phyloP scores from a whole-genome alignment of 2,113 vertebrate species.

The Caretta caretta region DNA sequence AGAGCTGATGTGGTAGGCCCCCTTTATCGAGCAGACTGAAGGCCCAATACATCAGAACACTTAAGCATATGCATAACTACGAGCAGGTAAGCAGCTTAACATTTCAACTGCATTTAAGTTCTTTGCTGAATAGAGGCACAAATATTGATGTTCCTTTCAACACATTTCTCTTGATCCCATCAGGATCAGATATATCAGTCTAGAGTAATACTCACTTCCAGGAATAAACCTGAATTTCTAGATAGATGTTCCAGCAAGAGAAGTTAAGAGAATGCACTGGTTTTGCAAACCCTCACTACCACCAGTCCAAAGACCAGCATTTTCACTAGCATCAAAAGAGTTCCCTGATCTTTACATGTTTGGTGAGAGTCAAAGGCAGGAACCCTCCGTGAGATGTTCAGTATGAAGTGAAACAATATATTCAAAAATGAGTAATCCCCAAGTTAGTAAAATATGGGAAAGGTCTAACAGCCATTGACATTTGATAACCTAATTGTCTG shows the following conservation, averaged over 20 bases:
- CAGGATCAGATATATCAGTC: background rate
- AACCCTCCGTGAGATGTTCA: background rate
- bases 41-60: rapidly evolving
- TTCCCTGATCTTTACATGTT: background rate
- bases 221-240: background rate
- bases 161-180: background rate
- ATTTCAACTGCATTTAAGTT: background rate
- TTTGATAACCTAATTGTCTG: rapidly evolving
- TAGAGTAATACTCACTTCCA: background rate
- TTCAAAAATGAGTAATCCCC: background rate
- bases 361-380: background rate
- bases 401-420: background rate
- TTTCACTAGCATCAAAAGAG: background rate
- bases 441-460: background rate
- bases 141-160: background rate
- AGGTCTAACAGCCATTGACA: rapidly evolving
- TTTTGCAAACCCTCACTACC: background rate
- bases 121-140: background rate
- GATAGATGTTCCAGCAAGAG: rapidly evolving
- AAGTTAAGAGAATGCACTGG: background rate
- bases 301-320: background rate
- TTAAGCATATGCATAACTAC: background rate
- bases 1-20: rapidly evolving
- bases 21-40: background rate
- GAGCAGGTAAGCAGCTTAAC: background rate